Base-by-base conservation (phyloP, 2,888 invertebrate species). In the Thera obeliscata region DNA sequence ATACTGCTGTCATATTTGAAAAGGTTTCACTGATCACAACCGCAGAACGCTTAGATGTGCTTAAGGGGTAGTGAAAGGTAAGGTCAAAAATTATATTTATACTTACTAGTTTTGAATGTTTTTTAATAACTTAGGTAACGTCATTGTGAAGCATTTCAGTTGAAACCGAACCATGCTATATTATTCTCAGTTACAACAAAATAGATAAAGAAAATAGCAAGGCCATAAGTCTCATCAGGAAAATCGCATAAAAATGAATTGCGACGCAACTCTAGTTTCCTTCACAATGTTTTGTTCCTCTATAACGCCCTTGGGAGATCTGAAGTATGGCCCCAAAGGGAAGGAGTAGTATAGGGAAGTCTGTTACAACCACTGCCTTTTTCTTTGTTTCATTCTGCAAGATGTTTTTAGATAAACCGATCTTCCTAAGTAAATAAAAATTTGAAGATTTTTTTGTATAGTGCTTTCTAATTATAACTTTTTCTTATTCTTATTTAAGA, bases 241-340 rank as follows among this genome's bases (percentile, higher is more conserved):
- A 69, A 66, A 63, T 66, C 66, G 41, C 63, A 69, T 69, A 69
- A 66, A 69, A 66, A 69, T 69, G 66, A 69, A 69, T 69, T 61
- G 66, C 63, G 55, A 59, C 55, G 38, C 33, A 48, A 54, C 55
- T 55, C 52, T 62, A 56, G 59, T 56, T 56, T 50, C 55, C 38
- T 54, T 35, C 57, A 41, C 48, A 48, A 66, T 69, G 69, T 66
- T 66, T 61, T 66, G 69, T 66, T 69, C 64, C 54, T 41, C 50
- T 66, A 69, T 61, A 56, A 48, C 63, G 43, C 69, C 69, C 66
- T 60, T 56, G 67, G 55, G 62, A 64, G 48, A 61, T 52, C 52
- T 63, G 69, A 69, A 41, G 52, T 41, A 66, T 64, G 54, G 60
- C n/a, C 61, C 56, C 63, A 56, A 38, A 54, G 55, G 66, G 61